phyloP scores from a whole-genome alignment of 2,888 invertebrate species.

The Eristalinus sepulchralis region DNA sequence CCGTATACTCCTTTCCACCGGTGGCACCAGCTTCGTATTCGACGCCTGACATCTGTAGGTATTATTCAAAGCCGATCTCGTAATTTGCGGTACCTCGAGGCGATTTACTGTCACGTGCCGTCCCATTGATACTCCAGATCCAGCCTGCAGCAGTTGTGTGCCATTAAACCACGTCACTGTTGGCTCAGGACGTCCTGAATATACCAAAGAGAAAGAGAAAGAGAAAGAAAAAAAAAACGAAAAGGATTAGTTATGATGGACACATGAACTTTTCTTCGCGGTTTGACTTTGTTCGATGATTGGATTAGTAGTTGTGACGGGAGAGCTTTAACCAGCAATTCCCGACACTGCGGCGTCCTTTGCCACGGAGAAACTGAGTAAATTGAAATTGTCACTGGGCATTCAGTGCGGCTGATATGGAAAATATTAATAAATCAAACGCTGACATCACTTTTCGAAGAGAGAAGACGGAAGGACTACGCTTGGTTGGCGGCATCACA shows the following conservation, averaged over 20 bases:
- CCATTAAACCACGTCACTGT: constrained; percentile 93
- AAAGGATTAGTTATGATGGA: constrained; percentile 53
- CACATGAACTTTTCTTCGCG: constrained; percentile 52
- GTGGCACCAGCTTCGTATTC: constrained; percentile 92
- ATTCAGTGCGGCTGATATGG: constrained; percentile 48
- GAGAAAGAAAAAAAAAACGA: constrained; percentile 21
- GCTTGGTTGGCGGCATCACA: not conserved
- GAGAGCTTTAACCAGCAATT: constrained; percentile 23
- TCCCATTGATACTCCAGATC: constrained; percentile 86
- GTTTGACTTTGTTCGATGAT: constrained; percentile 59
- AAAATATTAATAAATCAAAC: constrained; percentile 68
- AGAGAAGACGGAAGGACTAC: not conserved
- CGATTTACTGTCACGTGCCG: constrained; percentile 90
- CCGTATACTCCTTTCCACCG: constrained; percentile 90
- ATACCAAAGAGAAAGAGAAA: constrained; percentile 18
- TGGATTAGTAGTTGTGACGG: constrained; percentile 60
- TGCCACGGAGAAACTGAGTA: constrained; percentile 39
- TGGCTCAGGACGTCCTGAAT: constrained; percentile 89
- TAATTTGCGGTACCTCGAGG: constrained; percentile 87
- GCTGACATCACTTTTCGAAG: constrained; percentile 30
- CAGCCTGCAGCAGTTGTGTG: constrained; percentile 87
- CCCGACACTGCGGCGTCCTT: not conserved
- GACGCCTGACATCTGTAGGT: constrained; percentile 93
- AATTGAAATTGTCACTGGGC: constrained; percentile 63
- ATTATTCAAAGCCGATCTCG: constrained; percentile 89